Conservation (phyloP, 1,140 invertebrate species). For the Hormaphis cornu region DNA sequence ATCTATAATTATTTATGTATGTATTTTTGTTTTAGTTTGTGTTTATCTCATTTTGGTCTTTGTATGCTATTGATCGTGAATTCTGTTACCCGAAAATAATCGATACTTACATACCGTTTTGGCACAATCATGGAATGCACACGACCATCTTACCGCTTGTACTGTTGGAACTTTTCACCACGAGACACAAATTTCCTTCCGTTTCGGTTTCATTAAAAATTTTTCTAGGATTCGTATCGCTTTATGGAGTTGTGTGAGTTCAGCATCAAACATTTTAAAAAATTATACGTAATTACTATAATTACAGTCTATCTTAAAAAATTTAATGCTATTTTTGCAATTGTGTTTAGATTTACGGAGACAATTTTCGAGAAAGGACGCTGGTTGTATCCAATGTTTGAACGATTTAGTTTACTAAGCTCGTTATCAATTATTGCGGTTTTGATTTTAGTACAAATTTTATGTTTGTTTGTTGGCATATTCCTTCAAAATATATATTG, state of each 20-base stretch:
- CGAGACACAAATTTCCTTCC: constrained; percentile 59
- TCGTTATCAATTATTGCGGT: background rate
- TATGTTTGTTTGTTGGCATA: constrained; percentile 3
- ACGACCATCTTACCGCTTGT: constrained; percentile 59
- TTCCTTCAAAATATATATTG: constrained; percentile 18
- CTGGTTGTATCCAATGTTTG: constrained; percentile 28
- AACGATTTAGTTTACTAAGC: background rate
- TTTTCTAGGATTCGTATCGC: background rate
- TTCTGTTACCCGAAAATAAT: constrained; percentile 54
- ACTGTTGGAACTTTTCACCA: constrained; percentile 57
- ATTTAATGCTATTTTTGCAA: too few species aligned
- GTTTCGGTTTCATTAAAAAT: background rate
- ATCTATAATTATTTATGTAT: too few species aligned
- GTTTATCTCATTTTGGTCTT: constrained; percentile 54
- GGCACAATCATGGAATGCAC: constrained; percentile 61
- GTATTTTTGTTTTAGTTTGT: constrained; percentile 49
- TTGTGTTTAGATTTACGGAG: constrained; percentile 8
- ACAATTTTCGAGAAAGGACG: constrained; percentile 26
- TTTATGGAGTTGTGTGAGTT: constrained; percentile 28
- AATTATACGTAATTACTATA: too few species aligned
- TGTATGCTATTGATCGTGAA: constrained; percentile 57
- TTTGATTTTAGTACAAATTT: background rate
- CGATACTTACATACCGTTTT: constrained; percentile 53
- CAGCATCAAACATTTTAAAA: background rate
- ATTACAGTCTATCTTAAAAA: too few species aligned